Base-by-base conservation (phyloP, 2,797 vertebrate species). In the Lophius americanus region DNA sequence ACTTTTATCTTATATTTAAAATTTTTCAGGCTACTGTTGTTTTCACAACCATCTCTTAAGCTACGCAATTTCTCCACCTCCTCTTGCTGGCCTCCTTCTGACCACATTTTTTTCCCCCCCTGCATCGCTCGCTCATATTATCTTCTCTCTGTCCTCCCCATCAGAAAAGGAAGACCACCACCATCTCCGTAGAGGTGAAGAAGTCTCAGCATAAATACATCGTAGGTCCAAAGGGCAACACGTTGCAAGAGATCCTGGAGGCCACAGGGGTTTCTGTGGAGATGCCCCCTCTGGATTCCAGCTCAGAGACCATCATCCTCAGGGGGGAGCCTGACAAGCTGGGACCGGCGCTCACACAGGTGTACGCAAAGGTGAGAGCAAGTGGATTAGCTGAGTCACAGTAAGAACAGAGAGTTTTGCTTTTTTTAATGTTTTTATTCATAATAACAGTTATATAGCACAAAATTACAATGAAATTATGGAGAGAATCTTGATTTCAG, bases 171-270 rank as follows among this genome's bases (percentile, higher is more conserved):
- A 95, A 95, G 86, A 94, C 92, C 13, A 94, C 91, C n/a, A 93
- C 90, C n/a, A 93, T 94, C 73, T 93, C 90, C 0, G 92, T 95
- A 60, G 91, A 94, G 70, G 93, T 94, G 79, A 95, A 94, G 84
- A 95, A 95, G 74, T 95, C 92, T 1, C 93, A 95, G 88, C 92
- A 95, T 35, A 94, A 94, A 78, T 95, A 93, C 89, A 94, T 94
- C 43, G 90, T 93, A 0, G 92, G 92, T 11, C 90, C 92, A 0
- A 95, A 93, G 68, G 93, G 91, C 35, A 95, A 94, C 92, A 95
- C 92, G 7, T 78, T 95, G 76, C 93, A 95, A 73, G 93, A 96
- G 87, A 95, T 94, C 80, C 79, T 95, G 85, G 94, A 95, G 75
- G 75, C 85, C 82, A 94, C 91, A 0, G 94, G 92, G 1, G 93